Base-by-base conservation (phyloP, 1,140 invertebrate genomes). In the Drosophila tropicalis region DNA sequence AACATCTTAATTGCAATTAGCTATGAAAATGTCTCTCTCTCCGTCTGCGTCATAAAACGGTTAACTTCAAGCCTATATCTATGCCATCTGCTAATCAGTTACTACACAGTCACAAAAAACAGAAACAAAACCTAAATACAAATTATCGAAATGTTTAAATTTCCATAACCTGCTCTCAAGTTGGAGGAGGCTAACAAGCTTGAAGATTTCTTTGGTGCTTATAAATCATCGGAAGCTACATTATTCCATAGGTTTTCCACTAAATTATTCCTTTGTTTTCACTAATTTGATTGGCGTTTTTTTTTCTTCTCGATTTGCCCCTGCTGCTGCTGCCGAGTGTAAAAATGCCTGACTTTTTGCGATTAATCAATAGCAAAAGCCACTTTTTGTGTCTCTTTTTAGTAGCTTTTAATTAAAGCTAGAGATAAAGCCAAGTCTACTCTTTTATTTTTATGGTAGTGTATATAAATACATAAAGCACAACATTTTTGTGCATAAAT, bases 1-100 rank as follows among this genome's bases (percentile, higher is more conserved):
- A 61, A 62, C 83, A 86, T 86, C 82, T 86, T 86, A 86, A 86
- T 86, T 86, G 84, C 82, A 86, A 86, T 86, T 87, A 86, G 82
- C 83, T 79, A 89, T 79, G 76, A 76, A 82, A 82, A 87, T 84
- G 73, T 83, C 65, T 57, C 60, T 32, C 60, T 39, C 61, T 54
- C 64, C 56, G 39, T 39, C 47, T 19, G 54, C 41, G 40, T 41
- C 64, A 56, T 71, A 69, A 85, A 82, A 86, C 79, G 47, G 65
- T 75, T 70, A 51, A 62, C 41, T n/a, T 63, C 10, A 6, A 55
- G 61, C 39, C 32, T 34, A 58, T 76, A 87, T 86, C 83, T 76
- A 58, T 61, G 71, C 63, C 36, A 87, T 86, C 82, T 87, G 62
- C 79, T 83, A 86, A 85, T 85, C 81, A 86, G 81, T 85, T 70